A percentile compares a stretch with the other conserved stretches of the same genome.
phyloP scores from a whole-genome alignment of 2,113 vertebrate genomes.

The Isurus oxyrinchus region DNA sequence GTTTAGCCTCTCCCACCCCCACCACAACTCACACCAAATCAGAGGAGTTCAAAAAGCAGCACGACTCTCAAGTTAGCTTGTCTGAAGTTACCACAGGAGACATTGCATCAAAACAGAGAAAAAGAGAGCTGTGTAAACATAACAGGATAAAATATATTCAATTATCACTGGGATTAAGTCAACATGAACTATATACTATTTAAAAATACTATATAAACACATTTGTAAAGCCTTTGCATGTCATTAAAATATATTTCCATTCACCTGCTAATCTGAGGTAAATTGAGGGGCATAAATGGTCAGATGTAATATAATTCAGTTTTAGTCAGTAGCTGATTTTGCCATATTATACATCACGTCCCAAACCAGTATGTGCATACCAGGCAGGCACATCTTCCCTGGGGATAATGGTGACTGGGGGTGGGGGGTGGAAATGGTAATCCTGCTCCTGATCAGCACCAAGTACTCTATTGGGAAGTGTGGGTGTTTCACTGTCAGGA shows the following conservation, averaged over 20 bases:
- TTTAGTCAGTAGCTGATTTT: too few relatives aligned
- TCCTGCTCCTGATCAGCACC: not conserved
- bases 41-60: not conserved
- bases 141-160: not conserved
- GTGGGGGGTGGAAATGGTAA: too few relatives aligned
- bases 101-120: not conserved
- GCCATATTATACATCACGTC: too few relatives aligned
- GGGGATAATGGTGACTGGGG: too few relatives aligned
- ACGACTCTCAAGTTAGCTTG: constrained; percentile 23
- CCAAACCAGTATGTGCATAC: too few relatives aligned
- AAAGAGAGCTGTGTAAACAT: not conserved
- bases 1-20: not conserved
- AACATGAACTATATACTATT: not conserved
- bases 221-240: not conserved
- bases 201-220: not conserved
- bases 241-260: not conserved
- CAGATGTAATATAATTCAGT: not conserved
- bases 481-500: too few relatives aligned
- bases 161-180: not conserved
- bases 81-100: not conserved
- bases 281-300: not conserved
- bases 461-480: not conserved
- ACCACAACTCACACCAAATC: not conserved
- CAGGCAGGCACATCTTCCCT: too few relatives aligned
- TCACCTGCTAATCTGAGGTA: not conserved